A percentile compares a stretch with the other conserved stretches of the same genome.
phyloP scores from a whole-genome alignment of 2,888 invertebrate genomes.

The Cheilosia scutellata region DNA sequence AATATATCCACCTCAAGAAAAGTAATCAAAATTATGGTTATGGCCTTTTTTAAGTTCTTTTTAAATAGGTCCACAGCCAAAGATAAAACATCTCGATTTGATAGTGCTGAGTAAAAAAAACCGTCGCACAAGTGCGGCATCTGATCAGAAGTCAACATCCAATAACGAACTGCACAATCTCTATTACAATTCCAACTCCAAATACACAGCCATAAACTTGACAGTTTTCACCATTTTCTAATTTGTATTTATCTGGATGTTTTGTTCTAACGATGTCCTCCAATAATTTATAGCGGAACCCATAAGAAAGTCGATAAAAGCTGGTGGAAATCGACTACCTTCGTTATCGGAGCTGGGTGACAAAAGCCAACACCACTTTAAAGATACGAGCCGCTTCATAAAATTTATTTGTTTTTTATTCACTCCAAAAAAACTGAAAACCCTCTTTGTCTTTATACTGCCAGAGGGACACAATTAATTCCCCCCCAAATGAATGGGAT shows the following conservation, averaged over 20 bases:
- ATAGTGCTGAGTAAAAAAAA: neutral
- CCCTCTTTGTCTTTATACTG: slow-evolving; percentile 34
- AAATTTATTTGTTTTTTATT: slow-evolving; percentile 61
- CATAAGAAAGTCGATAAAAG: slow-evolving; percentile 63
- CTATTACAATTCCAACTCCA: slow-evolving; percentile 41
- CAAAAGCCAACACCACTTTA: slow-evolving; percentile 71
- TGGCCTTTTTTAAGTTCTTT: slow-evolving; percentile 52
- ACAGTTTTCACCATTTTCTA: neutral
- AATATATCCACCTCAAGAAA: slow-evolving; percentile 15
- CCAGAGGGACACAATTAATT: slow-evolving; percentile 36
- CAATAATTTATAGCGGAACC: slow-evolving; percentile 46
- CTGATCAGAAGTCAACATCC: slow-evolving; percentile 38
- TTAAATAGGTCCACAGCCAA: slow-evolving; percentile 37
- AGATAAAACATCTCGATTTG: slow-evolving; percentile 43
- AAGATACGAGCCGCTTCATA: slow-evolving; percentile 59
- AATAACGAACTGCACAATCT: slow-evolving; percentile 4
- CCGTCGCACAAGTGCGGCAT: slow-evolving; percentile 16
- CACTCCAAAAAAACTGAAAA: slow-evolving; percentile 1
- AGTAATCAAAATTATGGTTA: slow-evolving; percentile 55
- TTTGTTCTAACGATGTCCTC: slow-evolving; percentile 61
- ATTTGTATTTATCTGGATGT: slow-evolving; percentile 54
- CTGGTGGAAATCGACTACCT: slow-evolving; percentile 46
- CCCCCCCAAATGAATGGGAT: slow-evolving; percentile 40
- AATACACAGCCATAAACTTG: slow-evolving; percentile 1
- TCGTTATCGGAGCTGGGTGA: slow-evolving; percentile 60